Base-by-base conservation (phyloP, 2,888 invertebrate genomes). In the Halocaridina rubra region DNA sequence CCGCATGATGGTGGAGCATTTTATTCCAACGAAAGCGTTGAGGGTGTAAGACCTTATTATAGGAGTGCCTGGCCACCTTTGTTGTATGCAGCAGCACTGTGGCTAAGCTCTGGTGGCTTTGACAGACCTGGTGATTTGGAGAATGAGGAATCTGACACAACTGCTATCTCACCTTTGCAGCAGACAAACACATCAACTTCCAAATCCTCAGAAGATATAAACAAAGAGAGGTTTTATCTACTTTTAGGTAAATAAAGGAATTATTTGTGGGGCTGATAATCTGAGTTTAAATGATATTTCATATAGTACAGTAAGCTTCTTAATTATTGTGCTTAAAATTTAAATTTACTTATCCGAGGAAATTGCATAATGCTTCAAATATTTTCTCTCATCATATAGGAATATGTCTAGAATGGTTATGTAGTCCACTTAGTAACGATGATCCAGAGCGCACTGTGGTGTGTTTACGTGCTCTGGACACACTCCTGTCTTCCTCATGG, bases 1-100 rank as follows among this genome's bases (percentile, higher is more conserved):
- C 97, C 97, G 0, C 96, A 96, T 90, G 97, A 97, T 89, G 99
- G 98, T 76, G 99, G 99, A 3, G 97, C 99, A 19, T 99, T 99
- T 92, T 99, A 98, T 91, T 97, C 97, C 0, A 96, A 96, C 32
- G 98, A 99, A 90, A 98, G 98, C 0, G 96, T 97, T 89, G 98
- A 98, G 89, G 95, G 95, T 10, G 97, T 98, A 0, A 94, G 98
- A 74, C 95, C 95, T 19, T 97, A 98, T 91, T 99, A 99, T 91
- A 93, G 94, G 24, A 93, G 95, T 89, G 95, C 97, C 0, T 99
- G 99, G 99, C 97, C 99, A 0, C 96, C 98, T 0, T 95, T 99
- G 88, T 93, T 99, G 30, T 95, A 98, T 90, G 99, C 99, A 0
- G 96, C 97, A 0, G 94, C 98, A 0, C 93, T 98, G 0, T 96